Evolutionary conservation across 2,888 invertebrate species (phyloP), one percentile per base, ranked within the genome.

Genomic region (Notodonta ziczac): DNA sequence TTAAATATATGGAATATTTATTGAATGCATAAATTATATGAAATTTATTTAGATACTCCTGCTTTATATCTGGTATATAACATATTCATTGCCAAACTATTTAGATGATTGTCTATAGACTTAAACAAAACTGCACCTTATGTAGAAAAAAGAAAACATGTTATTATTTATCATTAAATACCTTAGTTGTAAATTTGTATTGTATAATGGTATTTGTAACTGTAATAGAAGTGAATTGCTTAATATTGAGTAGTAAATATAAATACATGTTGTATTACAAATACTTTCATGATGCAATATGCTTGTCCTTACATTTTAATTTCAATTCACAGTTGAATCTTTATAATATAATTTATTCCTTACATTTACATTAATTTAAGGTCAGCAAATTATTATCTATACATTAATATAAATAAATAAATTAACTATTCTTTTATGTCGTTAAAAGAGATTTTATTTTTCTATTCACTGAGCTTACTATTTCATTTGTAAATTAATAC

Each of bases 401-500:
- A 44, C 24, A 75, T 76, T 74, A 76, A 72, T 70, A 74, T 79
- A 82, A 86, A 88, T 83, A 84, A 85, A 84, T 84, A 82, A 85
- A 82, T 83, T 81, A 79, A 82, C 77, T 84, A 82, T 82, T 84
- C 83, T 85, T 88, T 86, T 85, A 87, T 77, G 81, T 86, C 81
- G 81, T 80, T 82, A 80, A 82, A 85, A 82, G 81, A 83, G 73
- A 82, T 85, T 84, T 86, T 89, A 89, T 87, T 89, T 90, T 89
- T 89, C 83, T 89, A 89, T 85, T 88, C 82, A 80, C 79, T 73
- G 82, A 89, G 87, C 86, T 87, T 84, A 81, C 72, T 78, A 67
- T 55, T 80, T 80, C 72, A 77, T 87, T 87, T 86, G 86, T 88
- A 85, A 85, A 86, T 74, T 86, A 86, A 86, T 88, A 86, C 80